Evolutionary conservation across 2,888 invertebrate genomes (phyloP), one percentile per base, ranked within the genome.

Genomic region (Yponomeuta evonymella): DNA sequence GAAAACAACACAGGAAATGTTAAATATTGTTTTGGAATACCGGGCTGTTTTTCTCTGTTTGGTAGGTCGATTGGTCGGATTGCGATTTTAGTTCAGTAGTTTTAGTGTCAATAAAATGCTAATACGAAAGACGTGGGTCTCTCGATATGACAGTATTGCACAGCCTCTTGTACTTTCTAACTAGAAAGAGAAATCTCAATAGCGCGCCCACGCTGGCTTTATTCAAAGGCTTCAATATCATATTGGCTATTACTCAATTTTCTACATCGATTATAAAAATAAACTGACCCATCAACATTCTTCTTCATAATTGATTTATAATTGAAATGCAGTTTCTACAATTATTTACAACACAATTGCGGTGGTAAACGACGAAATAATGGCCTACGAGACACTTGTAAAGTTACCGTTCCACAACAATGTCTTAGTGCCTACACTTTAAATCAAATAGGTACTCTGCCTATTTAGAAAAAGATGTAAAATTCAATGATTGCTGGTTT

Each of bases 111-210:
- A 58, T 58, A 58, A 15, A 58, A 58, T 58, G 51, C 51, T 58
- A 58, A 58, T 58, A 12, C 51, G 43, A 58, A 58, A 58, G 51
- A 12, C 51, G 51, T 58, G 51, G 51, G 51, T 58, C 51, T 58
- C 51, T 15, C 51, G 51, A 58, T 58, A 58, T 58, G 15, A 15
- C 51, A 58, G 77, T 77, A 80, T 82, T 81, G 78, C 77, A 77
- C 72, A 62, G 71, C 58, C 70, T 15, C 63, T 70, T 71, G 72
- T 73, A 72, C 69, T 66, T 36, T 70, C 36, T 67, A 67, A 67
- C 36, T 67, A 36, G 9, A 63, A 58, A 43, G 36, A 70, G 70
- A 70, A 70, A 70, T 64, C 64, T 70, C 64, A 63, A 48, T 12
- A 15, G n/a, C 11, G n/a, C 62, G 62, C 64, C 70, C 48, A 70